Conservation (phyloP, 2,113 vertebrate genomes). For the Conger conger region DNA sequence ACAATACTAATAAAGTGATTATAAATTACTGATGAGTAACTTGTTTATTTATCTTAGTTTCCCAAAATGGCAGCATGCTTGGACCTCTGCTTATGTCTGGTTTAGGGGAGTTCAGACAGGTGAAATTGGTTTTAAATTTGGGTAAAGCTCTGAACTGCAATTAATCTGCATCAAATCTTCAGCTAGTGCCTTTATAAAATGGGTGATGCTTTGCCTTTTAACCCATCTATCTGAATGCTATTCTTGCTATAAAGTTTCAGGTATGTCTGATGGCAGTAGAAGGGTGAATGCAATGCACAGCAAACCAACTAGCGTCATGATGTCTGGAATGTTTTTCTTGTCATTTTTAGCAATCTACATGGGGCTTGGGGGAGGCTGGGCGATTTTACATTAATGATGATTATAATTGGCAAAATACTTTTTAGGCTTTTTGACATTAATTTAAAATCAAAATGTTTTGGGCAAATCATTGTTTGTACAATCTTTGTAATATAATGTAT, state of each 20-base stretch:
- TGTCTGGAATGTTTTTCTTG: neutral
- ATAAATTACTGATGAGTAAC: slow-evolving; percentile 4
- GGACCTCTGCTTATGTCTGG: neutral
- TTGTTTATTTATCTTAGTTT: neutral
- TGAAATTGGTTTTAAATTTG: neutral
- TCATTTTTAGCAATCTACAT: neutral
- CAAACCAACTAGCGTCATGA: neutral
- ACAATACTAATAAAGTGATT: slow-evolving; percentile 33
- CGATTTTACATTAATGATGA: no score
- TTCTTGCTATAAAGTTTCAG: neutral
- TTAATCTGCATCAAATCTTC: neutral
- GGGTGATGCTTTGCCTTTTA: neutral
- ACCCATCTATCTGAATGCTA: neutral
- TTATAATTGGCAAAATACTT: no score
- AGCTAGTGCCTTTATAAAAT: neutral
- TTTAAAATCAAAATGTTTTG: no score
- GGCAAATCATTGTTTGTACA: no score
- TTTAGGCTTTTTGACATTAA: no score
- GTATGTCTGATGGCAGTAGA: neutral
- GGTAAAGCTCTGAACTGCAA: neutral
- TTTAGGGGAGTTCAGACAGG: neutral
- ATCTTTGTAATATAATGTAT: no score
- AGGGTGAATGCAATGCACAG: neutral
- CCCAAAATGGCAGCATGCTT: neutral
- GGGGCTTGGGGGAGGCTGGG: no score